These are phyloP conservation scores for Novumbra hubbsi DNA, from an alignment of 2,797 vertebrate genomes.

Conservation along the genomic window DNA sequence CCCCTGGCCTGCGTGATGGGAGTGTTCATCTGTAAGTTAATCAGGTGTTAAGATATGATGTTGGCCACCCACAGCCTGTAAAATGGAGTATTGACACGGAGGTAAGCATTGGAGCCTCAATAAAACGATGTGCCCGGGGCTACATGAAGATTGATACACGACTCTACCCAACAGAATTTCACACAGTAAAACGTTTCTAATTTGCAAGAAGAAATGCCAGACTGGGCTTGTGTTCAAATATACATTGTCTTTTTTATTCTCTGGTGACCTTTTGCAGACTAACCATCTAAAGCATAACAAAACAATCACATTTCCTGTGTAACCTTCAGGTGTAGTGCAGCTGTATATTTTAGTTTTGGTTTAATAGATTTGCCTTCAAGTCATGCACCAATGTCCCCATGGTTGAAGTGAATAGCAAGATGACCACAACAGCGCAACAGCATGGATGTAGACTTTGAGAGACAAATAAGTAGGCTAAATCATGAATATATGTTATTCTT, in stretches of 20 bases:
- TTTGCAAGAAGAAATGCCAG: slow-evolving; percentile 8
- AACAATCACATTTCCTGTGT: not conserved
- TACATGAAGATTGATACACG: slow-evolving; percentile 23
- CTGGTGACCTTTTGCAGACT: not conserved
- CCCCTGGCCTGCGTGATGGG: not conserved
- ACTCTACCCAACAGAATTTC: slow-evolving; percentile 16
- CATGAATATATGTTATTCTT: not conserved
- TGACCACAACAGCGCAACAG: not conserved
- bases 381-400: not conserved
- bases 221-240: slow-evolving; percentile 16
- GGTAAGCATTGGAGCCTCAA: not conserved
- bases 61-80: not conserved
- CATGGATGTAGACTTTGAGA: not conserved
- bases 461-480: not conserved
- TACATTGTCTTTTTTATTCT: not conserved
- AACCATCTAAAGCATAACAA: not conserved
- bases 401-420: not conserved
- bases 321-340: not conserved
- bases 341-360: not conserved
- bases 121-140: slow-evolving; percentile 26
- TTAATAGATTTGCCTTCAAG: not conserved
- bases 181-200: slow-evolving; percentile 12
- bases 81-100: not conserved
- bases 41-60: not conserved
- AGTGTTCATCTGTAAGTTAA: not conserved